Evolutionary conservation across 2,888 invertebrate species (phyloP).

Genomic region (Elysia crispata): DNA sequence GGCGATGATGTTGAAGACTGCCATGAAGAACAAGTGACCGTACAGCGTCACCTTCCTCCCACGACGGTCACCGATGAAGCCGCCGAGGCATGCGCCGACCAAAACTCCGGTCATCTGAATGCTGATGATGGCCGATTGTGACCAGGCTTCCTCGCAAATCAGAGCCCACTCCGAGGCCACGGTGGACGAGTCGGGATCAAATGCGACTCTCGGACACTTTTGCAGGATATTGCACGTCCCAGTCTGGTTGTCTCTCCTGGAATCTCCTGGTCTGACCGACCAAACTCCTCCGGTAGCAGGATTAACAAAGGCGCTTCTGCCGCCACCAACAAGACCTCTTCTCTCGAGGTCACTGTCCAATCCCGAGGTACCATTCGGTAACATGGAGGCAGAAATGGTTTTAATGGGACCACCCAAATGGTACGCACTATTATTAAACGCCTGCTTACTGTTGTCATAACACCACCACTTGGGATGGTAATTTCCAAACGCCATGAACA

Average conservation of each 20-base stretch:
- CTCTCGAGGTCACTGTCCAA: background rate
- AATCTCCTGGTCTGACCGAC: background rate
- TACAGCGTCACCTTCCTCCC: constrained; percentile 61
- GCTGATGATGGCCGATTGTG: constrained; percentile 67
- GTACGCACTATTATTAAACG: background rate
- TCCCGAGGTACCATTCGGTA: background rate
- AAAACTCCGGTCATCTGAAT: constrained; percentile 74
- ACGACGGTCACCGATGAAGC: constrained; percentile 57
- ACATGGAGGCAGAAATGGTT: background rate
- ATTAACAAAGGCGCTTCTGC: too few relatives aligned
- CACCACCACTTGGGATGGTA: constrained; percentile 60
- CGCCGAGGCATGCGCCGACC: constrained; percentile 68
- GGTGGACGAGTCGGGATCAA: background rate
- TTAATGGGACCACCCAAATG: background rate
- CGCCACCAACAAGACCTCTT: too few relatives aligned
- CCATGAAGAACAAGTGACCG: constrained; percentile 47
- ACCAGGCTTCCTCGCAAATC: constrained; percentile 65
- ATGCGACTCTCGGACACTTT: constrained; percentile 16
- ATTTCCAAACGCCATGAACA: constrained; percentile 64
- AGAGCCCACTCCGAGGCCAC: constrained; percentile 49
- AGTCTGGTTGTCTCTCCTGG: background rate
- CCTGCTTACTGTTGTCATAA: background rate
- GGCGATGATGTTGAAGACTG: constrained; percentile 53
- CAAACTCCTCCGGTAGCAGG: background rate
- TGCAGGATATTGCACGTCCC: constrained; percentile 1